phyloP scores from a whole-genome alignment of 2,113 vertebrate genomes.

The Laterallus jamaicensis region DNA sequence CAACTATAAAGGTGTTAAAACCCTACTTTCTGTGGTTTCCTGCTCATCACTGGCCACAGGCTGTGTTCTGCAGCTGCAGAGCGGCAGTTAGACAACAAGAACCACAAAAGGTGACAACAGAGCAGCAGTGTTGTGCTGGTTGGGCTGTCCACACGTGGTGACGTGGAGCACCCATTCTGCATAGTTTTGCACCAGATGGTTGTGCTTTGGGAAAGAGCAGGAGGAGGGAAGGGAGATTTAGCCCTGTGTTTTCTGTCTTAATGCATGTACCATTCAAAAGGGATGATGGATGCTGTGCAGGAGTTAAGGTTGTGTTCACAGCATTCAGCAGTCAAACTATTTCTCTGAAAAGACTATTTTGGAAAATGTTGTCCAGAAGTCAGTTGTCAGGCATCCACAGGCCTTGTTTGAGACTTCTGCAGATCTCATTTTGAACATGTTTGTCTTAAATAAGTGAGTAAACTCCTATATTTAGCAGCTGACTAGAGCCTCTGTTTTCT shows the following conservation, averaged over 20 bases:
- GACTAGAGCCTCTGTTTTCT: neutral
- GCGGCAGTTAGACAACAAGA: neutral
- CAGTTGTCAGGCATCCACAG: neutral
- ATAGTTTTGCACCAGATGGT: neutral
- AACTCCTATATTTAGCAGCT: conserved; percentile 7
- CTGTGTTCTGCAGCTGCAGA: neutral
- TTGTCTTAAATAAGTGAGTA: conserved; percentile 5
- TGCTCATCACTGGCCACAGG: neutral
- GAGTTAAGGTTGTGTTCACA: rapidly evolving
- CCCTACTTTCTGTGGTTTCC: neutral
- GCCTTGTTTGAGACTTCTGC: neutral
- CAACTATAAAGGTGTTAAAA: neutral
- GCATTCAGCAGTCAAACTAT: neutral
- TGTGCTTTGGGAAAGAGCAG: neutral
- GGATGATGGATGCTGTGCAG: neutral
- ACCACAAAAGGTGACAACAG: neutral
- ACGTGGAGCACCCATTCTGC: neutral
- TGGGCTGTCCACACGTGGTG: neutral
- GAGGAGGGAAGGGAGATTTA: neutral
- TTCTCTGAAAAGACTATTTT: neutral
- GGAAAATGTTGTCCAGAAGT: neutral
- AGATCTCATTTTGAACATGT: neutral
- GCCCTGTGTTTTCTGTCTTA: neutral
- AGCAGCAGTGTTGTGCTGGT: neutral
- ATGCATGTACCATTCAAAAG: neutral